These are phyloP conservation scores for cat (Felis catus) DNA, from an alignment of 2,113 vertebrate species.

Conservation along the genomic window F.catus_Fca126_mat1.0 CM031419.1:66486501-66487000, in stretches of 20 bases:
- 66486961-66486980: not conserved
- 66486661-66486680: not conserved
- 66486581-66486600: not conserved
- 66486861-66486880: not conserved
- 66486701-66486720: not conserved
- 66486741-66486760: not conserved
- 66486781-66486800: not conserved
- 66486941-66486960: not conserved
- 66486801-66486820: not conserved
- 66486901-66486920: not conserved
- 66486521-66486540: not conserved
- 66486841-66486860: not conserved
- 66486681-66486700: not conserved
- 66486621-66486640: not conserved
- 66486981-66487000: not conserved
- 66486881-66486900: not conserved
- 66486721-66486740: not conserved
- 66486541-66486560: not conserved
- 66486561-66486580: not conserved
- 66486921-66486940: not conserved
- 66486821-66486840: not conserved
- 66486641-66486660: not conserved
- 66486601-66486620: not conserved
- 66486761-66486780: not conserved
- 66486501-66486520: not conserved